Percentiles rank a stretch among this genome's conserved stretches.
These are phyloP conservation scores for Coremacera marginata DNA, from an alignment of 2,888 invertebrate genomes.

Conservation along the genomic window DNA sequence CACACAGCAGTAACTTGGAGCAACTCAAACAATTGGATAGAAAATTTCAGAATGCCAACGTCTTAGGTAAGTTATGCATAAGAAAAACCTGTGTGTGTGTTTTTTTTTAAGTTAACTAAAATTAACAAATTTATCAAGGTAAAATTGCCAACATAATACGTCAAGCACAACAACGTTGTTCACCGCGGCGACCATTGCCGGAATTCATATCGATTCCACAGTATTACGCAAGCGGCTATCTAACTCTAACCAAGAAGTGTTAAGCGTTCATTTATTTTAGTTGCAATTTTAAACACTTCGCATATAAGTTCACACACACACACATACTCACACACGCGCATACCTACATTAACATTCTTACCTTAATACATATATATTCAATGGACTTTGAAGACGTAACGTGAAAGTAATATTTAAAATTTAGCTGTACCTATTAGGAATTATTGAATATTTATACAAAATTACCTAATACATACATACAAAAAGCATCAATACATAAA, in stretches of 20 bases:
- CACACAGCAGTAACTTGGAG: slow-evolving; percentile 62
- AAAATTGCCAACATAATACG: slow-evolving; percentile 67
- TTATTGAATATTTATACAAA: slow-evolving; percentile 24
- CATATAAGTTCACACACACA: too few relatives aligned
- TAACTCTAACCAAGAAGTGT: slow-evolving; percentile 54
- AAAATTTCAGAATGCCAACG: slow-evolving; percentile 64
- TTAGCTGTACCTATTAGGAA: slow-evolving; percentile 21
- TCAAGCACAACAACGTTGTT: slow-evolving; percentile 60
- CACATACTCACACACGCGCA: neutral
- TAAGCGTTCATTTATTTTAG: neutral
- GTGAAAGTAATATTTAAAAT: slow-evolving; percentile 27
- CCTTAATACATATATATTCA: slow-evolving; percentile 32
- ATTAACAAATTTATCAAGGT: slow-evolving; percentile 52
- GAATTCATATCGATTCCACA: slow-evolving; percentile 68
- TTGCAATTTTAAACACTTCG: neutral
- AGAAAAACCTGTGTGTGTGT: neutral
- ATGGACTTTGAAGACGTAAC: slow-evolving; percentile 24
- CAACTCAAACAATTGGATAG: slow-evolving; percentile 61
- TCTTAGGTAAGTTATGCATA: slow-evolving; percentile 59
- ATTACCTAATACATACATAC: neutral
- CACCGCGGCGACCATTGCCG: slow-evolving; percentile 56
- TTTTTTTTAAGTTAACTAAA: neutral
- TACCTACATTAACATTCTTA: neutral
- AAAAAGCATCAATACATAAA: neutral
- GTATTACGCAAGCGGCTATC: slow-evolving; percentile 67